phyloP scores from a whole-genome alignment of 1,140 invertebrate genomes.

The Drosophila willistoni region DNA sequence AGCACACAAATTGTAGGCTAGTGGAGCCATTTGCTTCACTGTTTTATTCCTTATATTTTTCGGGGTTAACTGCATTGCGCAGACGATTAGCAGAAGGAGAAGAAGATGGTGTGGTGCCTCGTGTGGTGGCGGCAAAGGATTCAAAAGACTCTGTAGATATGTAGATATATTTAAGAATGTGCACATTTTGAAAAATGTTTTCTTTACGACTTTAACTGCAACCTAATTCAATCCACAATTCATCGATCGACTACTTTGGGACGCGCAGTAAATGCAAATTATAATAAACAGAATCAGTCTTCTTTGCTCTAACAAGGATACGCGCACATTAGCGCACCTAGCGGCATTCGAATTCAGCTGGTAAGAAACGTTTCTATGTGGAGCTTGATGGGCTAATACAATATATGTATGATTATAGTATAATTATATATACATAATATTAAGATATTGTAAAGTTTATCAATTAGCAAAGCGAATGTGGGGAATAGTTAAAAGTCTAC shows the following conservation, averaged over 20 bases:
- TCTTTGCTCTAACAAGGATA: too few relatives aligned
- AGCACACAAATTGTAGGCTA: conserved; percentile 48
- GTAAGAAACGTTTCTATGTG: too few relatives aligned
- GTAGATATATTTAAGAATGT: neutral
- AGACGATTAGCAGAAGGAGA: conserved; percentile 42
- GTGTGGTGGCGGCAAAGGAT: neutral
- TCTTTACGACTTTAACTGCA: neutral
- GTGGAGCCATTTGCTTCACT: conserved; percentile 63
- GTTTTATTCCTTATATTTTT: conserved; percentile 49
- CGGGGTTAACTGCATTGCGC: conserved; percentile 78
- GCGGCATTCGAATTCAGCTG: too few relatives aligned
- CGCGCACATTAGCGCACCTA: too few relatives aligned
- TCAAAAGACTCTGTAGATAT: neutral
- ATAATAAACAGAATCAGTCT: too few relatives aligned
- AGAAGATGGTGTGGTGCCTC: neutral
- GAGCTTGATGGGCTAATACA: too few relatives aligned
- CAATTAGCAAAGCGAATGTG: too few relatives aligned
- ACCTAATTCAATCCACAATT: neutral
- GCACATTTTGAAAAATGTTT: neutral
- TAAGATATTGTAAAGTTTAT: too few relatives aligned
- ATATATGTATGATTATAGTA: too few relatives aligned
- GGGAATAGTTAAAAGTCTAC: too few relatives aligned
- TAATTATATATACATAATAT: too few relatives aligned
- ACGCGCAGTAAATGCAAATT: neutral
- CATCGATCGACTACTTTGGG: neutral